phyloP scores from a whole-genome alignment of 2,888 invertebrate species.

The Mechanitis mazaeus region DNA sequence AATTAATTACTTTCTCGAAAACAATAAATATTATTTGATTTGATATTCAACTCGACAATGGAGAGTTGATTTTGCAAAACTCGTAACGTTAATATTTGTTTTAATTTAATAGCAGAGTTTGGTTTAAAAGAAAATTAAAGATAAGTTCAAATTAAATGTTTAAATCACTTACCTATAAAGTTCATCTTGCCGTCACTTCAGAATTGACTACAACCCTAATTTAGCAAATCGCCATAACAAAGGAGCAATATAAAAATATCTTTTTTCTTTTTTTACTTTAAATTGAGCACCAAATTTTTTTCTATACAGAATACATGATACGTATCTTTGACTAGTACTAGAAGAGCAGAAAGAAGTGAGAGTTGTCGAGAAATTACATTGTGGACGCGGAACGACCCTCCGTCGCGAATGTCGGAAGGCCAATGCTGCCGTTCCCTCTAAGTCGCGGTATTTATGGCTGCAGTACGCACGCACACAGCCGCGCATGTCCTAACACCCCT shows the following conservation, averaged over 20 bases:
- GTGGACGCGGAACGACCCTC: slow-evolving; percentile 46
- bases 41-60: background rate
- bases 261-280: slow-evolving; percentile 36
- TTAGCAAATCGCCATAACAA: slow-evolving; percentile 58
- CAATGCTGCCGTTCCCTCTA: slow-evolving; percentile 46
- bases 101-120: background rate
- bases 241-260: slow-evolving; percentile 63
- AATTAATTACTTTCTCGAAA: slow-evolving; percentile 11
- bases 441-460: slow-evolving; percentile 48
- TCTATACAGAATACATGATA: slow-evolving; percentile 68
- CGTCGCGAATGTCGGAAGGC: slow-evolving; percentile 52
- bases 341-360: slow-evolving; percentile 49
- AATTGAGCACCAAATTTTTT: slow-evolving; percentile 69
- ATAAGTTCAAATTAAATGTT: background rate
- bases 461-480: slow-evolving; percentile 36
- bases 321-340: slow-evolving; percentile 56
- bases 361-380: slow-evolving; percentile 54
- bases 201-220: slow-evolving; percentile 40
- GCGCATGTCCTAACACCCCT: slow-evolving; percentile 23
- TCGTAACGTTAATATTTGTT: too few species aligned
- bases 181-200: slow-evolving; percentile 62
- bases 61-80: background rate
- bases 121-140: background rate
- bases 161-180: slow-evolving; percentile 62
- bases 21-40: slow-evolving; percentile 4